These are phyloP conservation scores for Trachythela sp. DNA, from an alignment of 64 coral and sea anemone genomes.

Conservation along the genomic window DNA sequence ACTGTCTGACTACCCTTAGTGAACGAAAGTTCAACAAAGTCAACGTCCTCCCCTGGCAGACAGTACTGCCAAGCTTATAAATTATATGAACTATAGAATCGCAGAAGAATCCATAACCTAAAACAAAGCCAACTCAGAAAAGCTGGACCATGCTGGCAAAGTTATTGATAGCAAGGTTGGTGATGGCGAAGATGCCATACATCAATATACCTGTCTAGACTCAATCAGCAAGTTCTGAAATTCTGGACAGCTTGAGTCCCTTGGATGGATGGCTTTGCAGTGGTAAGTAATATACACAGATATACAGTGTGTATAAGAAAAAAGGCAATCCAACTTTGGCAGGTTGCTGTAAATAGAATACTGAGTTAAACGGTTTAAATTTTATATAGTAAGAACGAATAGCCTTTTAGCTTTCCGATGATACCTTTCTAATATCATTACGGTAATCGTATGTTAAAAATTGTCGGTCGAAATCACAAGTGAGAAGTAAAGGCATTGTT, in stretches of 20 bases:
- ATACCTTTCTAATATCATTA: too few species aligned
- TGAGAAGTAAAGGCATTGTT: too few species aligned
- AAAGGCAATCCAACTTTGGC: too few species aligned
- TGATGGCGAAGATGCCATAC: conserved; percentile 46
- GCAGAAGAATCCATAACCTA: background rate
- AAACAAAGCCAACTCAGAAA: background rate
- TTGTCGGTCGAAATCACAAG: too few species aligned
- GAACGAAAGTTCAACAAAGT: conserved; percentile 11
- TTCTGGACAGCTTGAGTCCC: background rate
- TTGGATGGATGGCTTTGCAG: conserved; percentile 42
- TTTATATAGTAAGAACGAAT: too few species aligned
- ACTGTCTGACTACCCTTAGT: conserved; percentile 28
- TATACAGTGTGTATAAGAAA: too few species aligned
- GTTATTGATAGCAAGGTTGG: conserved; percentile 39
- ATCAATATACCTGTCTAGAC: conserved; percentile 24
- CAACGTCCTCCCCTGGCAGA: conserved; percentile 10
- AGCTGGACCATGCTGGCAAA: conserved; percentile 30
- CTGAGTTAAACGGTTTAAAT: too few species aligned
- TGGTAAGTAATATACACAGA: too few species aligned
- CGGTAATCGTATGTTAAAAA: too few species aligned
- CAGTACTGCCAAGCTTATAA: background rate
- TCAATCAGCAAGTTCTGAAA: background rate
- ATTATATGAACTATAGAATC: conserved; percentile 13
- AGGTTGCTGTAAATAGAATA: too few species aligned
- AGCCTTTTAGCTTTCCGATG: too few species aligned